phyloP scores from a whole-genome alignment of 64 coral and sea anemone genomes.

The Stichodactyla mertensii region DNA sequence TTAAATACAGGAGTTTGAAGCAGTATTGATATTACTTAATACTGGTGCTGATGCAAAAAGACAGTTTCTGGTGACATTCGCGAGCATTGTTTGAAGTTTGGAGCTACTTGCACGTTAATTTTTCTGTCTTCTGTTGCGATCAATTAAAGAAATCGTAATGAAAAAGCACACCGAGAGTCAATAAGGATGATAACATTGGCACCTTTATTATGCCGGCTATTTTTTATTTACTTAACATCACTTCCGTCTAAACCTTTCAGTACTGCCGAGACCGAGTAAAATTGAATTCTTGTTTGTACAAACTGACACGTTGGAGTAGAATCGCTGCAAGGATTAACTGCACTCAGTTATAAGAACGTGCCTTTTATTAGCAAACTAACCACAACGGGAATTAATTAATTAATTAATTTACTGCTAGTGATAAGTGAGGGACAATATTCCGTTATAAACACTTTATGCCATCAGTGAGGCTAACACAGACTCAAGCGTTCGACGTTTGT shows the following conservation, averaged over 20 bases:
- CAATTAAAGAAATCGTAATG: neutral
- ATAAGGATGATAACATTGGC: neutral
- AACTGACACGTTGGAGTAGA: neutral
- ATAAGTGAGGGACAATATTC: neutral
- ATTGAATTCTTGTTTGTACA: neutral
- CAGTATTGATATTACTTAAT: neutral
- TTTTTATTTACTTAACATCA: neutral
- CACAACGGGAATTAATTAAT: neutral
- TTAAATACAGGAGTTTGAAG: neutral
- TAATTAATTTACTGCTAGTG: constrained; percentile 3
- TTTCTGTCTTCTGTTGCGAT: neutral
- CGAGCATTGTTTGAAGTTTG: too few species aligned
- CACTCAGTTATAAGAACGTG: neutral
- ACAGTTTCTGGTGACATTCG: neutral
- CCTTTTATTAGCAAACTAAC: neutral
- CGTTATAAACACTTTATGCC: neutral
- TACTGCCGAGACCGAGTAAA: neutral
- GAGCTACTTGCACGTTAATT: neutral
- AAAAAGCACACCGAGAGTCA: neutral
- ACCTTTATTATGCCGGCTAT: neutral
- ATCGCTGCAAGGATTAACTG: constrained; percentile 4
- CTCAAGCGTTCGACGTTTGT: neutral
- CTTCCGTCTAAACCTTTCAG: neutral
- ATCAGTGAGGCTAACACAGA: neutral
- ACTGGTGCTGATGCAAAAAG: neutral